phyloP scores from a whole-genome alignment of 2,888 invertebrate genomes.

The Platyscelio sp. region DNA sequence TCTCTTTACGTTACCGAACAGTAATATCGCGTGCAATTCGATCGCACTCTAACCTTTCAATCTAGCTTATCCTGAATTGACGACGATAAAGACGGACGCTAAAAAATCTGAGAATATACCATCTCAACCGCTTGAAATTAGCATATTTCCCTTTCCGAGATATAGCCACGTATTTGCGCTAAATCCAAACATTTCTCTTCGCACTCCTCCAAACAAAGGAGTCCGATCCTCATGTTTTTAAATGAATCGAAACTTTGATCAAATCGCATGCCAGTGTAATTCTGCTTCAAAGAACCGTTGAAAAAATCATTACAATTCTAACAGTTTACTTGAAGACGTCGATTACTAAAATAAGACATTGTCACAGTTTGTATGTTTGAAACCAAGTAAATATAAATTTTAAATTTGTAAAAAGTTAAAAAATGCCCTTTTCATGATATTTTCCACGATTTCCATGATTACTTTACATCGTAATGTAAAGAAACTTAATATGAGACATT shows the following conservation, averaged over 20 bases:
- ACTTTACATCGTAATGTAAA: too few species aligned
- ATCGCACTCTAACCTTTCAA: constrained; percentile 68
- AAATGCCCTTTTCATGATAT: too few species aligned
- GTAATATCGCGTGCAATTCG: constrained; percentile 73
- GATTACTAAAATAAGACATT: too few species aligned
- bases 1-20: constrained; percentile 72
- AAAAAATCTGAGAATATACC: constrained; percentile 39
- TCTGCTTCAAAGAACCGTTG: too few species aligned
- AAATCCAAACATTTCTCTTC: constrained; percentile 34
- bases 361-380: too few species aligned
- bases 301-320: too few species aligned
- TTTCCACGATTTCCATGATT: too few species aligned
- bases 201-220: constrained; percentile 19
- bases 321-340: too few species aligned
- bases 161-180: constrained; percentile 21
- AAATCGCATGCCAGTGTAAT: background rate
- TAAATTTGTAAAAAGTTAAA: too few species aligned
- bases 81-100: constrained; percentile 49
- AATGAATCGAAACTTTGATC: constrained; percentile 22
- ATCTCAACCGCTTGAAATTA: constrained; percentile 45
- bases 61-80: constrained; percentile 60
- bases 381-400: too few species aligned
- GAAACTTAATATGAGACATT: too few species aligned
- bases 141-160: constrained; percentile 44
- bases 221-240: constrained; percentile 42